Percentiles rank a stretch among this genome's conserved stretches.
Evolutionary conservation across 2,113 vertebrate genomes (phyloP).

Genomic region (Pangasianodon gigas): DNA sequence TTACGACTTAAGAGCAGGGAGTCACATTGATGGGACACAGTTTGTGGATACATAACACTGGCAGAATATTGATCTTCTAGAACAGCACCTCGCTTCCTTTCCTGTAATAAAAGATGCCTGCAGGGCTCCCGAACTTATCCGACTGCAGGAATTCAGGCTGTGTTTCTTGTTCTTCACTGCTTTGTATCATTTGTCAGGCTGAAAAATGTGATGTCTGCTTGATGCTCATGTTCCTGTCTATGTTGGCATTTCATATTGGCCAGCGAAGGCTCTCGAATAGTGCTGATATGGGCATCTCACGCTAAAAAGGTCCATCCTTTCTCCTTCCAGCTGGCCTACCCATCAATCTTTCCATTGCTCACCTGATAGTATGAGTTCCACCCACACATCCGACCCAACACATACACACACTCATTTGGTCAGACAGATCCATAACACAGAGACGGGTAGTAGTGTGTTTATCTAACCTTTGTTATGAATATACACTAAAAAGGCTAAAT

Average conservation of each 20-base stretch:
- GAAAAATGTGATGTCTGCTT: conserved; percentile 30
- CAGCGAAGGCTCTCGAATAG: neutral
- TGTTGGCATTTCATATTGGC: conserved; percentile 28
- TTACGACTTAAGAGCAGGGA: conserved; percentile 25
- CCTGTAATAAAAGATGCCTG: conserved; percentile 21
- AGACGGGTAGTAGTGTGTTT: neutral
- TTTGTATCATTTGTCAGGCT: conserved; percentile 42
- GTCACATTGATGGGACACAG: conserved; percentile 38
- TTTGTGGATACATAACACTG: conserved; percentile 29
- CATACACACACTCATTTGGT: neutral
- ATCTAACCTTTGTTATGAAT: neutral
- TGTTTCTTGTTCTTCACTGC: conserved; percentile 36
- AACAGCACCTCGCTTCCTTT: conserved; percentile 15
- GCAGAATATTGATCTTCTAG: conserved; percentile 44
- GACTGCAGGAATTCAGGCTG: conserved; percentile 33
- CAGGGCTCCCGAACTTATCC: conserved; percentile 8
- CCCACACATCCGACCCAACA: conserved; percentile 31
- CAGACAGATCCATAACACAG: neutral
- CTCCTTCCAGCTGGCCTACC: conserved; percentile 52
- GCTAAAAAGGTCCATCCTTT: conserved; percentile 66
- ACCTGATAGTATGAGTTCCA: conserved; percentile 56
- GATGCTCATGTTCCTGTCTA: conserved; percentile 33
- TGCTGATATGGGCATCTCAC: conserved; percentile 59
- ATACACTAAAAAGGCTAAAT: neutral
- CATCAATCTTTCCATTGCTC: conserved; percentile 65